Conservation (phyloP, 2,888 invertebrate genomes). For the Leucania comma region DNA sequence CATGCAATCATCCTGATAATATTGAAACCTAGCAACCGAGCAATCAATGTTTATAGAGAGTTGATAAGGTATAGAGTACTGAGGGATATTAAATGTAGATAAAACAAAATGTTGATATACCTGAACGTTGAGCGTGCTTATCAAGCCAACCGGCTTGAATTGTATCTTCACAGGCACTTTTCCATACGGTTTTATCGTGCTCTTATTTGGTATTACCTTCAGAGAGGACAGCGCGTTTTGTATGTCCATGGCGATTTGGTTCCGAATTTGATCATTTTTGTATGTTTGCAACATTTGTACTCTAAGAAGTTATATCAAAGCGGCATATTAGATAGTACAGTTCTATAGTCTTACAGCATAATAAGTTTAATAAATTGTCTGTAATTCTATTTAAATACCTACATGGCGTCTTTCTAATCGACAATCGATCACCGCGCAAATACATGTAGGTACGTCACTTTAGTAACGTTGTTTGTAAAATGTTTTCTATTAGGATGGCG, state of each 20-base stretch:
- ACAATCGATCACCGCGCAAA: no score
- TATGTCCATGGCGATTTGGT: constrained; percentile 82
- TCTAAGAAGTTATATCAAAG: constrained; percentile 66
- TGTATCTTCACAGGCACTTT: constrained; percentile 85
- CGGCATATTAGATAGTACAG: neutral
- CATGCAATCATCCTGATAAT: neutral
- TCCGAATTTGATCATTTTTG: constrained; percentile 78
- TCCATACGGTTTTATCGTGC: constrained; percentile 78
- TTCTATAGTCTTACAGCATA: no score
- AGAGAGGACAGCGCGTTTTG: constrained; percentile 83
- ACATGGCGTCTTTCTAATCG: no score
- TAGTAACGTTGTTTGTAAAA: no score
- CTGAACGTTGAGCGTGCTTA: constrained; percentile 83
- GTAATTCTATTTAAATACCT: no score
- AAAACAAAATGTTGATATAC: constrained; percentile 62
- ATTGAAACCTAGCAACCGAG: neutral
- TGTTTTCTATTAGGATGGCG: no score
- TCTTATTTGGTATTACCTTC: constrained; percentile 82
- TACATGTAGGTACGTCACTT: no score
- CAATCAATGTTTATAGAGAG: neutral
- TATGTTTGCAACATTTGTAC: constrained; percentile 81
- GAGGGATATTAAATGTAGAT: neutral
- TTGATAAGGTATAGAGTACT: neutral
- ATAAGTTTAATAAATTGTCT: no score
- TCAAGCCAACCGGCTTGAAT: constrained; percentile 86